Conservation (phyloP, 2,113 vertebrate genomes). For the Pluvialis apricaria region DNA sequence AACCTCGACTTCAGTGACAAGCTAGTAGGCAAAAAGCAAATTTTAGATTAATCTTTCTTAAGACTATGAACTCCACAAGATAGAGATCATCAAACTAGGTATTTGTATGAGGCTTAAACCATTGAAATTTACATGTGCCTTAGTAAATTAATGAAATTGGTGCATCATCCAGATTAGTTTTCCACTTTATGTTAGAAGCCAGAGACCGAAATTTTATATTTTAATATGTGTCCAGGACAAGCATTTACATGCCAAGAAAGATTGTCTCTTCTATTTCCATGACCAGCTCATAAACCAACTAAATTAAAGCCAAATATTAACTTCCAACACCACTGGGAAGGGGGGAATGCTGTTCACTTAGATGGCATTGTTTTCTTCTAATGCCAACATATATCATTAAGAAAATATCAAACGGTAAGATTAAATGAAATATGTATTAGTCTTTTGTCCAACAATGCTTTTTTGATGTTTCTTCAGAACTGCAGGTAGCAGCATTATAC, state of each 20-base stretch:
- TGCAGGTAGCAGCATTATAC: neutral
- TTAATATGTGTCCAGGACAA: neutral
- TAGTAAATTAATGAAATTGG: neutral
- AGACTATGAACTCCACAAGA: neutral
- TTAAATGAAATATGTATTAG: neutral
- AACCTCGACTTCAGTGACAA: neutral
- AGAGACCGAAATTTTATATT: neutral
- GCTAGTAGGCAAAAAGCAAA: neutral
- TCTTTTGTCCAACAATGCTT: neutral
- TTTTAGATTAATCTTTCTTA: neutral
- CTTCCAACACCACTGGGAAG: neutral
- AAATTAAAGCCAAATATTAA: neutral
- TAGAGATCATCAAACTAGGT: neutral
- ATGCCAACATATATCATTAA: neutral
- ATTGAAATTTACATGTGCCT: neutral
- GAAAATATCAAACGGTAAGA: neutral
- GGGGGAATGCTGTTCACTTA: neutral
- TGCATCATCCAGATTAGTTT: neutral
- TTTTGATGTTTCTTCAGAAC: neutral
- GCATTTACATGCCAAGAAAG: neutral
- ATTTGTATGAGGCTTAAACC: neutral
- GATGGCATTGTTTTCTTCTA: neutral
- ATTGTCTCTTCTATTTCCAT: neutral
- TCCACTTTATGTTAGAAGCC: neutral
- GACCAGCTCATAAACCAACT: neutral